Evolutionary conservation across 1,140 invertebrate genomes (phyloP).

Genomic region (Drosophila virilis): DNA sequence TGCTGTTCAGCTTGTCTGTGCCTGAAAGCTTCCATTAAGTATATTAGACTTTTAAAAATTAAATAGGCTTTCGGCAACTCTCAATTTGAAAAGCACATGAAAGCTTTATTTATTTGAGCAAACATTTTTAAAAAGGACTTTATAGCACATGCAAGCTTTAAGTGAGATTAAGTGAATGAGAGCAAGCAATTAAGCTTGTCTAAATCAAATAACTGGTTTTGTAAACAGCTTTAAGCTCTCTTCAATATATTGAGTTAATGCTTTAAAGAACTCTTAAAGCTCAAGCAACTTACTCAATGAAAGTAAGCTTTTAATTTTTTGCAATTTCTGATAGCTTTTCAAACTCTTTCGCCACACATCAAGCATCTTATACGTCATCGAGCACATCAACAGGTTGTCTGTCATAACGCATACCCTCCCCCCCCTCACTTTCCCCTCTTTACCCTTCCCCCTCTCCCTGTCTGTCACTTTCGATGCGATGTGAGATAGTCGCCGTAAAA

Average conservation of each 20-base stretch:
- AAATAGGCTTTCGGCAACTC: too few relatives aligned
- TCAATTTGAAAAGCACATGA: neutral
- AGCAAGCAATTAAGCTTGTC: too few relatives aligned
- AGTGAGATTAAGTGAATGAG: neutral
- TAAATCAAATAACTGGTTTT: too few relatives aligned
- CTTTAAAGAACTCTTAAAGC: neutral
- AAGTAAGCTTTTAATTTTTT: too few relatives aligned
- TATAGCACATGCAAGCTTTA: neutral
- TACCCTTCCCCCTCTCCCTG: neutral
- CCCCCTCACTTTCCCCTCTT: neutral
- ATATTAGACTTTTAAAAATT: too few relatives aligned
- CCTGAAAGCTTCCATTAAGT: too few relatives aligned
- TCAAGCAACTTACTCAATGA: neutral
- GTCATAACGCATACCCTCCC: neutral
- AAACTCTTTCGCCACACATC: neutral
- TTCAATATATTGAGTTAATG: neutral
- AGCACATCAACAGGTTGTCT: constrained; percentile 3
- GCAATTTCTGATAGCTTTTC: too few relatives aligned
- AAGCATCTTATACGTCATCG: too few relatives aligned
- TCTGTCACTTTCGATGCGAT: neutral
- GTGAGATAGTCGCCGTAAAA: constrained; percentile 55
- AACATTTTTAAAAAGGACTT: neutral
- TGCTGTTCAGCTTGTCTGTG: too few relatives aligned
- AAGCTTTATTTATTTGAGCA: neutral
- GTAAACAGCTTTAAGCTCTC: too few relatives aligned